These are phyloP conservation scores for Ectemnius lituratus DNA, from an alignment of 2,888 invertebrate genomes.

Conservation along the genomic window DNA sequence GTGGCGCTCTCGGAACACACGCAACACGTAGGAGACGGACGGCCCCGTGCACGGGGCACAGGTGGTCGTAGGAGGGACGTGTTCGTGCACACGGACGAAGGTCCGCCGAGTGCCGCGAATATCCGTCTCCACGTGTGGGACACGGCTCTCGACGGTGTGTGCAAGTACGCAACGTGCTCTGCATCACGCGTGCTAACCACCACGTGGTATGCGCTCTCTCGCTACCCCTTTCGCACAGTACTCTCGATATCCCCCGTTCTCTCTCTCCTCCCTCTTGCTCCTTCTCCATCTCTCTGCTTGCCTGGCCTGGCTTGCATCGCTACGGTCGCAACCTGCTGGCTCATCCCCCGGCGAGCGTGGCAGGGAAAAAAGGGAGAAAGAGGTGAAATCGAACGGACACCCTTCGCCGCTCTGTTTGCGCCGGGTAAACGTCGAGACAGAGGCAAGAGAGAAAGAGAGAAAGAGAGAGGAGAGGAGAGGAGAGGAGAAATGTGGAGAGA, in stretches of 20 bases:
- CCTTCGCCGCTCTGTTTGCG: conserved; percentile 6
- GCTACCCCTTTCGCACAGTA: conserved; percentile 40
- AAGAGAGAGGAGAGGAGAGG: not conserved
- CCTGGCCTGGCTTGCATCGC: too few relatives aligned
- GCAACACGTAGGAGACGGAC: conserved; percentile 31
- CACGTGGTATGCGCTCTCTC: conserved; percentile 56
- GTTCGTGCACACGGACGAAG: too few relatives aligned
- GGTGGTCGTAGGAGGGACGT: too few relatives aligned
- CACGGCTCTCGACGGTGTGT: not conserved
- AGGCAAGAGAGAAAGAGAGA: too few relatives aligned
- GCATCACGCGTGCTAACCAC: conserved; percentile 56
- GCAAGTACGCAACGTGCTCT: conserved; percentile 31
- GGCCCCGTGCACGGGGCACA: conserved; percentile 17
- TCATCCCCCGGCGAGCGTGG: not conserved
- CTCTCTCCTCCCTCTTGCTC: conserved; percentile 13
- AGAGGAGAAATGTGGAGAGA: conserved; percentile 24
- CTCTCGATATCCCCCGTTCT: conserved; percentile 10
- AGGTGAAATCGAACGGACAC: conserved; percentile 39
- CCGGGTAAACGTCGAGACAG: not conserved
- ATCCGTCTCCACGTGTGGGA: conserved; percentile 5
- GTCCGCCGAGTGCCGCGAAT: not conserved
- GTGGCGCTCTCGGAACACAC: conserved; percentile 10
- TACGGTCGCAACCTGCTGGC: too few relatives aligned
- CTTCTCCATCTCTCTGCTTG: conserved; percentile 17
- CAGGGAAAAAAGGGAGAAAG: conserved; percentile 21